Base-by-base conservation (phyloP, 2,888 invertebrate species). In the Drosophila phalerata region DNA sequence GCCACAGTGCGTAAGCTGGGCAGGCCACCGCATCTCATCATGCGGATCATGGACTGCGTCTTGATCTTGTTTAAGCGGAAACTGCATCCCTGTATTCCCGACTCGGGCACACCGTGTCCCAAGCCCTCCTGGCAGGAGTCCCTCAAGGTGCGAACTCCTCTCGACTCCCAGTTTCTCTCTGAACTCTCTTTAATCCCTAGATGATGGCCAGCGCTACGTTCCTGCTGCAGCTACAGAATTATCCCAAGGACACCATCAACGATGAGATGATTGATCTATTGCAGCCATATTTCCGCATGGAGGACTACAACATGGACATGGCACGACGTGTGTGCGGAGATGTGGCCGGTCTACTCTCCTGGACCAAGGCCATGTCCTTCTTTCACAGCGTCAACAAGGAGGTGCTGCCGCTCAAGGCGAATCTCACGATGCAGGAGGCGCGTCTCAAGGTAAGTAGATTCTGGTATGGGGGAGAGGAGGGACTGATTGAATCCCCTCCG, bases 31-130 rank as follows among this genome's bases (percentile, higher is more conserved):
- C 98, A 98, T 93, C 94, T 99, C 10, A 99, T 99, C 89, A 97
- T 99, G 98, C 94, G 98, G 73, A 99, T 99, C 81, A 99, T 99
- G 99, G 99, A 99, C 92, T 98, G 97, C 91, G 98, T 98, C 0
- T 91, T 98, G 81, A 96, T 99, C 82, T 93, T 99, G 25, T 99
- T 99, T 91, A 98, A 98, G 93, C 94, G 97, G 72, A 96, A 96
- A 92, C 91, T 98, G 48, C 97, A 98, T 91, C 95, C 97, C 0
- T 95, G 97, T 5, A 95, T 96, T 81, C 94, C 96, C 5, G 99
- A 99, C 91, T 95, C 97, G 32, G 95, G 96, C 13, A 91, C 92
- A 5, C 95, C 96, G 0, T 97, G 97, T 90, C 96, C 97, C 0
- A 98, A 98, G 90, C 98, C 99, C 3, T 98, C 98, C 0, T 99